Evolutionary conservation across 2,797 vertebrate species (phyloP), one percentile per base, ranked within the genome.

Genomic region (Molossus molossus): DNA sequence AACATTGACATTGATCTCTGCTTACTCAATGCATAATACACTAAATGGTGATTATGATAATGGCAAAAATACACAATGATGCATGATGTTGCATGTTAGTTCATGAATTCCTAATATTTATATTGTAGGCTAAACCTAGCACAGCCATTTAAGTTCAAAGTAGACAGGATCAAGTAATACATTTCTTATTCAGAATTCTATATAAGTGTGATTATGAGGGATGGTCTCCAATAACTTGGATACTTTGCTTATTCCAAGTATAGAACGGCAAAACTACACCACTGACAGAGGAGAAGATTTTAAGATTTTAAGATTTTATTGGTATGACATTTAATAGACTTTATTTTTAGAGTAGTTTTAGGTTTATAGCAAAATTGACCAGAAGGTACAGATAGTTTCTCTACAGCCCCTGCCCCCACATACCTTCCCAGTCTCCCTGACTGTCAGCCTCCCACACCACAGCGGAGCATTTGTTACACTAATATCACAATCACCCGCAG

Each of bases 231-330:
- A 64, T 88, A 83, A 25, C 17, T 85, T 58, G 37, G 10, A 48
- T 45, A 90, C 3, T 67, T 86, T 69, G 55, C 18, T 58, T 69
- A 15, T 64, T 96, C 45, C 83, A 80, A 70, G 15, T 50, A 85
- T 89, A 76, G n/a, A 62, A 62, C 17, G 57, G 79, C 67, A 72
- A 73, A 64, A 20, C 9, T 76, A 58, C 69, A 57, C 20, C 33
- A 10, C 17, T 94, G 40, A 88, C 11, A 64, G 76, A 94, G 18
- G 25, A 86, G 60, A 69, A 17, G 3, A 5, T 18, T 69, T 92
- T n/a, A n/a, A n/a, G n/a, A n/a, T n/a, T n/a, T 91, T 58, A 79
- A 95, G 18, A 55, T 76, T 95, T 89, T 64, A 55, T 96, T 81
- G 82, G 3, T 5, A 33, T 69, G 33, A 45, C 20, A 76, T 60